Evolutionary conservation across 2,113 vertebrate genomes (phyloP), one percentile per base, ranked within the genome.

Genomic region (Macroglossus sobrinus): DNA sequence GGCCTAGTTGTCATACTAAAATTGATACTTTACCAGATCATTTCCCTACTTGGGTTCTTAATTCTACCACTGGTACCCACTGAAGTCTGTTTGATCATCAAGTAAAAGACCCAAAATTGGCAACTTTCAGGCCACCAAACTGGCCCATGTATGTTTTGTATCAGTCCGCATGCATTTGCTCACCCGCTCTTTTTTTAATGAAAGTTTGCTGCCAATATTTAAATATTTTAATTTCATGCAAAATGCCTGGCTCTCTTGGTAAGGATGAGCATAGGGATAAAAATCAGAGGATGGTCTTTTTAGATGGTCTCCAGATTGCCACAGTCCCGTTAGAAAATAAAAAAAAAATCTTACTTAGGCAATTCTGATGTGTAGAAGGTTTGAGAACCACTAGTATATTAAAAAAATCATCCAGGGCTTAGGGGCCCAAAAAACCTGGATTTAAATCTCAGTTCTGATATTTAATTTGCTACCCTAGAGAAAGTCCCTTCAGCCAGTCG

Each of bases 151-250:
- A 33, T 18, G 35, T 28, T 94, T 85, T 50, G 47, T 66, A 75
- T 87, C 30, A 2, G 5, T 69, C 33, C 33, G 75, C 26, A 68
- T 53, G 63, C 14, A 2, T 89, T 35, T 81, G 74, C 35, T 64
- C 84, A 33, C 12, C 22, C 7, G 35, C 7, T 75, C 55, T 38
- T 21, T 30, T 30, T 63, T 63, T 13, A 19, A 79, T 6, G 72
- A 72, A 61, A 53, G 89, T 86, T 61, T 53, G 14, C 9, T 81
- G 50, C 45, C 40, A 89, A 95, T 18, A 79, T 55, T 93, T 91
- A 94, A 79, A 59, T 80, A 75, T 59, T 89, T 95, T 50, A 89
- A 40, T 72, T 68, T 72, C 89, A 81, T 33, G 53, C 2, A 96
- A 72, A 91, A 66, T n/a, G 18, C 33, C 47, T 84, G 50, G 55